These are phyloP conservation scores for Allolobophora icterica DNA, from an alignment of 2,888 invertebrate genomes.

Conservation along the genomic window DNA sequence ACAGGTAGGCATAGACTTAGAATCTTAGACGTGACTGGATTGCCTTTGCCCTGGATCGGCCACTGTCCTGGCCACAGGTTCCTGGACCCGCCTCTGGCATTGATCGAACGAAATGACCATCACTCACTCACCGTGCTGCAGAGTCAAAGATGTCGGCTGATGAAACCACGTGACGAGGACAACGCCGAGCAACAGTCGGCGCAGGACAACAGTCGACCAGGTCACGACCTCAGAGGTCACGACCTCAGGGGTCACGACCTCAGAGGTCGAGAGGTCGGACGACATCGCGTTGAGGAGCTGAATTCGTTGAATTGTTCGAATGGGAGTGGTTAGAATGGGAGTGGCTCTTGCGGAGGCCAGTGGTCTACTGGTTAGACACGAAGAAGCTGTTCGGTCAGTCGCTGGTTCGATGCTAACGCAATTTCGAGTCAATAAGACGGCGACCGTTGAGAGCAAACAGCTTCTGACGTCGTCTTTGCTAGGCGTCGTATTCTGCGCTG, in stretches of 20 bases:
- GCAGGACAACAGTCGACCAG: neutral
- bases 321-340: neutral
- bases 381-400: neutral
- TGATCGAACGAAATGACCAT: neutral
- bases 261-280: neutral
- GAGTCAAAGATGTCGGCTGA: constrained; percentile 2
- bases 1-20: too few species aligned
- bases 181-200: neutral
- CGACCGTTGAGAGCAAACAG: neutral
- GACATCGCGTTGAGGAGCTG: neutral
- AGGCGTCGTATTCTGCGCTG: neutral
- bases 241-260: constrained; percentile 10
- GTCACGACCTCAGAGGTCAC: neutral
- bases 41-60: neutral
- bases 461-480: neutral
- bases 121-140: neutral
- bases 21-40: neutral
- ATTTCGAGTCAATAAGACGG: neutral
- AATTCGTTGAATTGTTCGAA: neutral
- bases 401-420: neutral
- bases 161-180: neutral
- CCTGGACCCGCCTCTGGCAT: neutral
- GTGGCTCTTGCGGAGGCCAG: neutral
- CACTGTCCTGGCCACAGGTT: neutral
- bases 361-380: neutral